Evolutionary conservation across 1,140 invertebrate genomes (phyloP), one percentile per base, ranked within the genome.

Genomic region (Chrysopa pallens): DNA sequence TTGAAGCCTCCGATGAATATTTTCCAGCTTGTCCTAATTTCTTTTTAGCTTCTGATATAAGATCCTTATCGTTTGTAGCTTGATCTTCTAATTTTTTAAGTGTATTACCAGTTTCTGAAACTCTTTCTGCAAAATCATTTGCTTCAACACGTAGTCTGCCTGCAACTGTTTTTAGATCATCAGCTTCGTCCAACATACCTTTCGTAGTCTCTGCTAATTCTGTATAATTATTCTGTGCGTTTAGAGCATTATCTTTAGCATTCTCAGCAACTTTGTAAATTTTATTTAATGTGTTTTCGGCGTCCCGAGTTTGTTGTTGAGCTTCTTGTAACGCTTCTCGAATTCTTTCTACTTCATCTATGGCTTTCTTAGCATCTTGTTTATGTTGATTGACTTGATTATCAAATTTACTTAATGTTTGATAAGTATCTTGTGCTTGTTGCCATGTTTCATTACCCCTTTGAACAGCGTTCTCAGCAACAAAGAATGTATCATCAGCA

Each of bases 401-500:
- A 57, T 94, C 87, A 66, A 95, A 97, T 56, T 82, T 89, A 64
- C 80, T 73, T 2, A 94, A 62, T 37, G 82, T 90, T 44, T 81
- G 69, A 40, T 87, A 75, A 6, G 89, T 95, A 39, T 83, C 74
- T 50, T 85, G 78, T 2, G 91, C 91, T 56, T 93, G 84, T 50
- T 78, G 73, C 0, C 94, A 65, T 0, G 85, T 92, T 48, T 80
- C 76, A 50, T 91, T 84, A 9, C 85, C 88, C 38, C 78, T 68
- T 46, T 78, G 68, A 0, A 93, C 80, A 15, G 91, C 89, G 42
- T 83, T 72, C 42, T 77, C 74, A 0, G 89, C 89, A 53, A 73
- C 75, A 1, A 69, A 74, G 29, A 80, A 70, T 0, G 86, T 78
- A 8, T 63, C 59, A 52, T 84, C 73, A n/a, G 76, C 72, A 48